phyloP scores from a whole-genome alignment of 2,888 invertebrate species.

The Strigamia transsilvanica region DNA sequence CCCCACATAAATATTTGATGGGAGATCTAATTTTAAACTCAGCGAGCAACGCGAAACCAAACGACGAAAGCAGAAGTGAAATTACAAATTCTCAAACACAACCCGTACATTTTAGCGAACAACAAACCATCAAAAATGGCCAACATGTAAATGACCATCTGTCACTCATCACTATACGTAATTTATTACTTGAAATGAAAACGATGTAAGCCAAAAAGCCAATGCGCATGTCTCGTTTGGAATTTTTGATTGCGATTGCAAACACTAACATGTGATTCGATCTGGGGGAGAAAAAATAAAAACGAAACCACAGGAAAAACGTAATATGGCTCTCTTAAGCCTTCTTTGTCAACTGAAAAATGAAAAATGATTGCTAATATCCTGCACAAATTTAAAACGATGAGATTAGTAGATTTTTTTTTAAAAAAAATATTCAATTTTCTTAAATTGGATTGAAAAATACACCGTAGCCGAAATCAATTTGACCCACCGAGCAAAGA shows the following conservation, averaged over 20 bases:
- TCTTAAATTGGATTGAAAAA: neutral
- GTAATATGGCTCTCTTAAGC: constrained; percentile 15
- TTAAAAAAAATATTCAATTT: neutral
- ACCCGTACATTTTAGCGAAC: neutral
- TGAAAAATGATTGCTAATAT: neutral
- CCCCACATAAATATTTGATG: neutral
- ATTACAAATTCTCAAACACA: neutral
- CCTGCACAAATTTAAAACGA: neutral
- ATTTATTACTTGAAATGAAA: constrained; percentile 40
- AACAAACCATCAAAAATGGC: constrained; percentile 3
- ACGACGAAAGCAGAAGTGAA: neutral
- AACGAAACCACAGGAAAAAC: neutral
- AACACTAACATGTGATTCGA: neutral
- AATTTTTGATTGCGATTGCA: neutral
- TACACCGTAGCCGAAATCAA: neutral
- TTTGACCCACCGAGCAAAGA: neutral
- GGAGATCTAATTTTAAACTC: neutral
- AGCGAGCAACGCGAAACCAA: neutral
- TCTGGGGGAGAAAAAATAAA: neutral
- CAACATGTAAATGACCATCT: constrained; percentile 9
- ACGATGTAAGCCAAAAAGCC: constrained; percentile 31
- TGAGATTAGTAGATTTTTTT: neutral
- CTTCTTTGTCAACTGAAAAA: constrained; percentile 24
- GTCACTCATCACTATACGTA: constrained; percentile 25
- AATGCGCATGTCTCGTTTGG: neutral